Evolutionary conservation across 2,888 invertebrate genomes (phyloP).

Genomic region (Morpho achilles): DNA sequence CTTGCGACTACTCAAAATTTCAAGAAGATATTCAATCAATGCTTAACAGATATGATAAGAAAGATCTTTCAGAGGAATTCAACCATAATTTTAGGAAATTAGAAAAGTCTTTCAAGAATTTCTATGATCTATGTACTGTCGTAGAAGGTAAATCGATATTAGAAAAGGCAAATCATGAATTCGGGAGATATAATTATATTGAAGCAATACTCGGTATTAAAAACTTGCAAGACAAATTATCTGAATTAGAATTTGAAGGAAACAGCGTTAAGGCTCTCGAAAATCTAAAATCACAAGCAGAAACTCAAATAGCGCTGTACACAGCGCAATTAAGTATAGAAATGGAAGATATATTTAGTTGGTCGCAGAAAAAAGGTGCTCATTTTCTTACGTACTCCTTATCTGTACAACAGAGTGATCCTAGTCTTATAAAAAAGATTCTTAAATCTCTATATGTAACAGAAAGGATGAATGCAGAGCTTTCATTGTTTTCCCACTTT

Average conservation of each 20-base stretch:
- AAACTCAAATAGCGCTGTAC: conserved; percentile 61
- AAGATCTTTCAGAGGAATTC: conserved; percentile 47
- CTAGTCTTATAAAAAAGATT: conserved; percentile 54
- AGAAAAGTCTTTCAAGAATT: conserved; percentile 38
- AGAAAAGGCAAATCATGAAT: conserved; percentile 60
- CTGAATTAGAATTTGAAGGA: conserved; percentile 49
- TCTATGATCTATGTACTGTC: conserved; percentile 48
- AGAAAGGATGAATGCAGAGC: conserved; percentile 61
- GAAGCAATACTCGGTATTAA: conserved; percentile 55
- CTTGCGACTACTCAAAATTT: conserved; percentile 43
- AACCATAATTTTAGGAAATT: conserved; percentile 44
- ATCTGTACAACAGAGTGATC: conserved; percentile 65
- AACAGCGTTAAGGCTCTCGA: conserved; percentile 48
- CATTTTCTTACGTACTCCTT: conserved; percentile 56
- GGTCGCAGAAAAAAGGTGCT: conserved; percentile 59
- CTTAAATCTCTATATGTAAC: conserved; percentile 60
- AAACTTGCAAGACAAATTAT: conserved; percentile 44
- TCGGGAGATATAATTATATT: conserved; percentile 53
- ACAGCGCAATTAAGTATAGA: conserved; percentile 62
- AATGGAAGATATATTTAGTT: conserved; percentile 68
- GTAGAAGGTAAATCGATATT: conserved; percentile 54
- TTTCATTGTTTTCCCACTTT: conserved; percentile 65
- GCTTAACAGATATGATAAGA: conserved; percentile 38
- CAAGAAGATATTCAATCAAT: conserved; percentile 39
- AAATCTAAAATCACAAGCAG: conserved; percentile 52